phyloP scores from a whole-genome alignment of 2,113 vertebrate species.

The Grantiella picta region DNA sequence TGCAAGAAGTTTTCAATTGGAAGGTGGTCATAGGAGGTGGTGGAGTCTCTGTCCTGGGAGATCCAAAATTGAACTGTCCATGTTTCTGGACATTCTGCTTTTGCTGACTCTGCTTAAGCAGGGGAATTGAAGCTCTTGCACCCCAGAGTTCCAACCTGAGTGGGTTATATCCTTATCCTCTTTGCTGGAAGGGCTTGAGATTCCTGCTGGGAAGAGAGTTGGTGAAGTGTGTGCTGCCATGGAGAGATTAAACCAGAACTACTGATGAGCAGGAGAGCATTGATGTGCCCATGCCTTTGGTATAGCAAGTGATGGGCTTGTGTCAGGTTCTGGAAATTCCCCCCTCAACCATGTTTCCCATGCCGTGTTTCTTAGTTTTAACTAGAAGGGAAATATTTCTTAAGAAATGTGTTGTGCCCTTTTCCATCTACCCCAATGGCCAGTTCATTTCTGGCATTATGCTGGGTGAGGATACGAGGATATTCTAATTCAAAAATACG shows the following conservation, averaged over 20 bases:
- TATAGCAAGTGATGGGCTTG: no score
- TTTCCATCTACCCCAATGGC: not conserved
- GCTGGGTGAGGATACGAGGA: not conserved
- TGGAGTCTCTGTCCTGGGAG: no score
- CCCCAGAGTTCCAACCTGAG: not conserved
- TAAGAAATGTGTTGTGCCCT: not conserved
- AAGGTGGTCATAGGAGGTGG: not conserved
- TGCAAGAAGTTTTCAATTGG: no score
- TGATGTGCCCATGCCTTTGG: not conserved
- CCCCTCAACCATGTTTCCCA: fast-evolving
- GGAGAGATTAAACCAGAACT: not conserved
- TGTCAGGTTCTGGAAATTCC: not conserved
- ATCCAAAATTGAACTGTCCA: no score
- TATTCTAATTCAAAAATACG: not conserved
- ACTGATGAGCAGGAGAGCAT: not conserved
- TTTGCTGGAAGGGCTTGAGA: not conserved
- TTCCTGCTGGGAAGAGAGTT: not conserved
- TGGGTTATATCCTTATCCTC: not conserved
- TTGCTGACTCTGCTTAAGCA: no score
- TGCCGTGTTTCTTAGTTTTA: no score
- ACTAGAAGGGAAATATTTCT: not conserved
- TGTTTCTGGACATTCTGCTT: not conserved
- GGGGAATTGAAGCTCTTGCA: no score
- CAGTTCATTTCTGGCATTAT: not conserved
- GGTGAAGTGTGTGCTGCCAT: not conserved